Percentiles rank a stretch among this genome's conserved stretches.
Evolutionary conservation across 1,140 invertebrate genomes (phyloP).

Genomic region (Ectropis grisescens): DNA sequence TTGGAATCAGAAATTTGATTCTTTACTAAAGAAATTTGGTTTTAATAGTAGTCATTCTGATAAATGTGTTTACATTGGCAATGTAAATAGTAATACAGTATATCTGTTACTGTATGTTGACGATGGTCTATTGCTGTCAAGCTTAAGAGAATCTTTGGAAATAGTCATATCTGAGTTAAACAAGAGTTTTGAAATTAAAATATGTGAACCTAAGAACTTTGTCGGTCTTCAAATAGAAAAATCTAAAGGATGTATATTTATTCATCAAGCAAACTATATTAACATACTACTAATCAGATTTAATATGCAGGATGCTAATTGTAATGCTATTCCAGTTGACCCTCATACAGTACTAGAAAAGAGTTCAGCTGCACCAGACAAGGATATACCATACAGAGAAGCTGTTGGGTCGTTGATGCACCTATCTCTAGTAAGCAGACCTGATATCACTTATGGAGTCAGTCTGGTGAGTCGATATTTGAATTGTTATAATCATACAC

Average conservation of each 20-base stretch:
- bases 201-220: slow-evolving; percentile 13
- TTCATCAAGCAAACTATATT: slow-evolving; percentile 25
- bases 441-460: slow-evolving; percentile 41
- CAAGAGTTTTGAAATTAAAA: slow-evolving; percentile 19
- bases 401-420: slow-evolving; percentile 43
- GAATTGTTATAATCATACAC: slow-evolving; percentile 19
- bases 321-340: slow-evolving; percentile 17
- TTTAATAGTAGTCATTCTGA: slow-evolving; percentile 19
- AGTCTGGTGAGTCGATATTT: slow-evolving; percentile 27
- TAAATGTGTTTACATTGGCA: slow-evolving; percentile 22
- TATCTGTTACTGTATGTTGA: slow-evolving; percentile 26
- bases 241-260: slow-evolving; percentile 13
- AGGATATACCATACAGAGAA: slow-evolving; percentile 22
- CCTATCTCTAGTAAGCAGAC: slow-evolving; percentile 33
- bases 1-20: slow-evolving; percentile 25
- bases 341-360: slow-evolving; percentile 4
- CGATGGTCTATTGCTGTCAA: slow-evolving; percentile 19
- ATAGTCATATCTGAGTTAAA: slow-evolving; percentile 15
- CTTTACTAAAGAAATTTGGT: slow-evolving; percentile 17
- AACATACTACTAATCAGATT: slow-evolving; percentile 23
- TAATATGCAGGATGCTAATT: slow-evolving; percentile 25
- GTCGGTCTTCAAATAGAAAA: slow-evolving; percentile 27
- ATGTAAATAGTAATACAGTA: slow-evolving; percentile 12
- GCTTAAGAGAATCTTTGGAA: no score
- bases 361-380: neutral